These are phyloP conservation scores for Musca vetustissima DNA, from an alignment of 1,140 invertebrate species.

Conservation along the genomic window DNA sequence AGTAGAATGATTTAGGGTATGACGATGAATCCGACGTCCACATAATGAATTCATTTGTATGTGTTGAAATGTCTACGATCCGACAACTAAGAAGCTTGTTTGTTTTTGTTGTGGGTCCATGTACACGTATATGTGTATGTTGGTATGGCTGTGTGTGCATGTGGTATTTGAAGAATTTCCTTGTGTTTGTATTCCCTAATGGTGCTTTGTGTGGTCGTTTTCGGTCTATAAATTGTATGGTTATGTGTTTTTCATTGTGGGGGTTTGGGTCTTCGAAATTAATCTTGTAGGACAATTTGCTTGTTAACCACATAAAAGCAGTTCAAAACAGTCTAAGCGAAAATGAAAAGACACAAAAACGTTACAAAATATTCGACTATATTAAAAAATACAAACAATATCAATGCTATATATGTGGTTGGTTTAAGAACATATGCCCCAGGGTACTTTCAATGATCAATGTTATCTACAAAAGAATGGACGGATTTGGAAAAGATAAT, in stretches of 20 bases:
- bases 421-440: no score
- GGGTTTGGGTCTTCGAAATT: conserved; percentile 13
- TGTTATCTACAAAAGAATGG: no score
- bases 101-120: background rate
- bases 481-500: no score
- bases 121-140: background rate
- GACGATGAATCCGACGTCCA: background rate
- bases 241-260: conserved; percentile 17
- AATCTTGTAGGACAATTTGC: conserved; percentile 18
- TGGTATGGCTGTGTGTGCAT: background rate
- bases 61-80: background rate
- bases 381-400: no score
- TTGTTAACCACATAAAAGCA: conserved; percentile 20
- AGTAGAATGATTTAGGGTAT: background rate
- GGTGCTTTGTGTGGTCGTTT: background rate
- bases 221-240: conserved; percentile 5
- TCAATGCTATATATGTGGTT: no score
- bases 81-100: background rate
- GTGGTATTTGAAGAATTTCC: background rate
- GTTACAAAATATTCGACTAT: no score
- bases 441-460: no score
- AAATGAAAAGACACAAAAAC: no score
- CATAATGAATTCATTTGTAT: conserved; percentile 13
- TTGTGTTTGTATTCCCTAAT: background rate
- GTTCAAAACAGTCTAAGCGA: background rate